Evolutionary conservation across 2,113 vertebrate genomes (phyloP), one percentile per base, ranked within the genome.

Genomic region (Dipodomys spectabilis): DNA sequence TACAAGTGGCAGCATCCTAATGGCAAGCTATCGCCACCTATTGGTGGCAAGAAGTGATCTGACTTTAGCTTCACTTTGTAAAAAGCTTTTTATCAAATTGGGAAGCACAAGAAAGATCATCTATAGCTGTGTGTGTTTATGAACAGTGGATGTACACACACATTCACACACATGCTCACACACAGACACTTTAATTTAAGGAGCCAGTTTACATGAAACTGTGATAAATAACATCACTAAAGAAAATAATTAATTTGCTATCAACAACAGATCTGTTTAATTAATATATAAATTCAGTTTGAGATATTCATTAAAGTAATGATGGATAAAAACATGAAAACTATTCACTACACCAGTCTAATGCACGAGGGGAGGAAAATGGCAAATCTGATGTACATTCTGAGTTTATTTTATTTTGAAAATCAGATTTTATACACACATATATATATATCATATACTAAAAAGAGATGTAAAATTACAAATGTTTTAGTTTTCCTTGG

Each of bases 21-120:
- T 57, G 53, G 53, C 53, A 57, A 57, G 35, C 68, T 39, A 25
- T 72, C 39, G 91, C 96, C 94, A 95, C 73, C 96, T 97, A 28
- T 84, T 81, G 96, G 96, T 92, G 80, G 39, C 49, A 77, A 86
- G 27, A 35, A 45, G 77, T n/a, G 49, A 20, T 30, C 6, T 1
- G 44, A 25, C 60, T 75, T n/a, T 32, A 72, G 15, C 3, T 6
- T 18, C 4, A 57, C 13, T 18, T 57, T 57, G 53, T 3, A 49
- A 82, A 82, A 82, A 13, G 22, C 78, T 60, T 1, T 87, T 65
- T 64, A 44, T 74, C 64, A 32, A 27, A 4, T 57, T 60, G 71
- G 30, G 18, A 86, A 32, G 45, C 22, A 11, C 3, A 44, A n/a
- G 45, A 67, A 35, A 0, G 8, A 35, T 23, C 49, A 2, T 49